Base-by-base conservation (phyloP, 2,888 invertebrate genomes). In the Anoncus sp. region DNA sequence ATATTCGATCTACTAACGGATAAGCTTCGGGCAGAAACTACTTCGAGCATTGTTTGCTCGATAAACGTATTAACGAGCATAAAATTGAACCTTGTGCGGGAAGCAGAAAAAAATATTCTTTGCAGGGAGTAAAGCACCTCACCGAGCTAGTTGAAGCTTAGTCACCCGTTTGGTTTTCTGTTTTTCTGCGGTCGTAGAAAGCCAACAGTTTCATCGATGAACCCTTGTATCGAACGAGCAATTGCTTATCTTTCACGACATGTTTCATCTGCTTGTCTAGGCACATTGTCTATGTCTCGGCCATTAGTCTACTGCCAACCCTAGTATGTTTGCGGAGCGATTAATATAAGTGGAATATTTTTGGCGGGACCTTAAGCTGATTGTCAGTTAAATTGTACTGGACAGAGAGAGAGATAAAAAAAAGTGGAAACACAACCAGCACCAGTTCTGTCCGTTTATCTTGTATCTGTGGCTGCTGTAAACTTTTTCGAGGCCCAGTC, bases 251-350 rank as follows among this genome's bases (percentile, higher is more conserved):
- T 40, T 53, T 22, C 6, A 51, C 5, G 20, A 24, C 51, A 71
- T n/a, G n/a, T n/a, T n/a, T n/a, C n/a, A n/a, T n/a, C n/a, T n/a
- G n/a, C n/a, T n/a, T 24, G 14, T 27, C 63, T 12, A 22, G 22
- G n/a, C 35, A 24, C n/a, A 20, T 18, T 18, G 31, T 49, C 31
- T 7, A 35, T 22, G 16, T 49, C 18, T 35, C 63, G 22, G 35
- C 22, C 35, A 49, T 35, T 3, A 12, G n/a, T 5, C 47, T 20
- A 49, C 35, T 49, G 22, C 49, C 63, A n/a, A 35, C 14, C 51
- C 40, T 12, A 24, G 16, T 35, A 51, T 16, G 38, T 62, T 63
- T 55, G 43, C 22, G 20, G 51, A 31, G 35, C 35, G 38, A 65
- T 51, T 40, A 24, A 40, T 16, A 6, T 20, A 18, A 65, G 51